Evolutionary conservation across 2,797 vertebrate genomes (phyloP).

Genomic region (Kryptolebias ocellatus): DNA sequence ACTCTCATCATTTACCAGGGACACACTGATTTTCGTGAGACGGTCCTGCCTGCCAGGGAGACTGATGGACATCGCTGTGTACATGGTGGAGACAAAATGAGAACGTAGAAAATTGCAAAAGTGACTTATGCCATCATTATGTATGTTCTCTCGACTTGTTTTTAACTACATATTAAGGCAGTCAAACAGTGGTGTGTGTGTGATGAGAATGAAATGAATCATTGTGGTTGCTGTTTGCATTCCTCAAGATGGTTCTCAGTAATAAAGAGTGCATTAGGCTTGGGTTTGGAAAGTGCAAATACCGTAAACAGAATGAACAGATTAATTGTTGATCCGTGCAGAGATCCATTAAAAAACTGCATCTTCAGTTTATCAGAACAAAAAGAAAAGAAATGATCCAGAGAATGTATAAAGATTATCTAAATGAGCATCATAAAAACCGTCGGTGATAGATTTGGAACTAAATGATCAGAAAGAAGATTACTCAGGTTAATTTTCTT

Average conservation of each 20-base stretch:
- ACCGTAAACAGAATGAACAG: slow-evolving; percentile 52
- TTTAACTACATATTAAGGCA: slow-evolving; percentile 21
- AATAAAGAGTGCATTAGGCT: slow-evolving; percentile 46
- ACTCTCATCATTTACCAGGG: slow-evolving; percentile 70
- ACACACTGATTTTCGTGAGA: slow-evolving; percentile 65
- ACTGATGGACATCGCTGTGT: slow-evolving; percentile 41
- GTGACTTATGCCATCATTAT: slow-evolving; percentile 17
- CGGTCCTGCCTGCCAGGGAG: slow-evolving; percentile 46
- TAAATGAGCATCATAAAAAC: slow-evolving; percentile 37
- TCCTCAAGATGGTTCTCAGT: slow-evolving; percentile 39
- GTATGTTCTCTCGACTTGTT: slow-evolving; percentile 19
- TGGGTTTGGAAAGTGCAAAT: slow-evolving; percentile 57
- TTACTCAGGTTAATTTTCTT: slow-evolving; percentile 50
- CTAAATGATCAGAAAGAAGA: slow-evolving; percentile 42
- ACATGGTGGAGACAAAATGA: slow-evolving; percentile 13
- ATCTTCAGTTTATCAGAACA: slow-evolving; percentile 14
- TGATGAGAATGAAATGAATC: slow-evolving; percentile 40
- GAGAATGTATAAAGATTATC: slow-evolving; percentile 16
- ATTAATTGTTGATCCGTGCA: slow-evolving; percentile 54
- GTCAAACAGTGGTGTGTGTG: slow-evolving; percentile 22
- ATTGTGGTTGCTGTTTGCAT: slow-evolving; percentile 26
- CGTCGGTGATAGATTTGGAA: slow-evolving; percentile 22
- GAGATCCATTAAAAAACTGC: slow-evolving; percentile 12
- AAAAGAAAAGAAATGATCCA: not conserved
- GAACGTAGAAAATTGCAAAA: slow-evolving; percentile 24